These are phyloP conservation scores for Mythimna pallens DNA, from an alignment of 2,888 invertebrate genomes.

Conservation along the genomic window DNA sequence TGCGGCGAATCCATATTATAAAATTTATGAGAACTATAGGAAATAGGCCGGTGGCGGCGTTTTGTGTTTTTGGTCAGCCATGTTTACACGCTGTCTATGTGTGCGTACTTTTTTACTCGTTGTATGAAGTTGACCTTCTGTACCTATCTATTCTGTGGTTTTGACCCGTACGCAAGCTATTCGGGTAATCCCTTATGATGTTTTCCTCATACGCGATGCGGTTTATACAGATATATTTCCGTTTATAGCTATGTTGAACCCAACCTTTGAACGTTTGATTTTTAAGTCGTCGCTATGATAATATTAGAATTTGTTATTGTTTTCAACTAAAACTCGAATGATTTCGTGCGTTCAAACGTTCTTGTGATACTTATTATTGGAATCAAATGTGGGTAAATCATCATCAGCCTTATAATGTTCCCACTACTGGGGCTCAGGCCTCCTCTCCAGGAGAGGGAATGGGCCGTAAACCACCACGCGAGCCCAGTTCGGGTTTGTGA, in stretches of 20 bases:
- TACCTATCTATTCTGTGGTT: background rate
- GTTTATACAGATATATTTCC: background rate
- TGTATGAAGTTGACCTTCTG: conserved; percentile 6
- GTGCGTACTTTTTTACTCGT: background rate
- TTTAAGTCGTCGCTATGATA: background rate
- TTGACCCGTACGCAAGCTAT: background rate
- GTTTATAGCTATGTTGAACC: background rate
- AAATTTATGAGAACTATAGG: too few species aligned
- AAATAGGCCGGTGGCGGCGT: too few species aligned
- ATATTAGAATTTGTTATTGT: background rate
- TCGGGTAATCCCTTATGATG: background rate
- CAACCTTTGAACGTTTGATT: background rate
- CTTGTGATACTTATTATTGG: background rate
- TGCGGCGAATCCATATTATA: too few species aligned
- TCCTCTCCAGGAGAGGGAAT: too few species aligned
- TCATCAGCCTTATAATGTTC: too few species aligned
- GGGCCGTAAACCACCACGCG: too few species aligned
- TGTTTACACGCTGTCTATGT: too few species aligned
- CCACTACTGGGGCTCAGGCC: too few species aligned
- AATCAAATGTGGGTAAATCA: background rate
- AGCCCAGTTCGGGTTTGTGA: too few species aligned
- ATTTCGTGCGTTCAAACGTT: background rate
- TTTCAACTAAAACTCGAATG: background rate
- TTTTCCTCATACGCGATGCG: conserved; percentile 16
- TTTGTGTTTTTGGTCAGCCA: too few species aligned